These are phyloP conservation scores for Agonopterix arenella DNA, from an alignment of 2,888 invertebrate species.

Conservation along the genomic window DNA sequence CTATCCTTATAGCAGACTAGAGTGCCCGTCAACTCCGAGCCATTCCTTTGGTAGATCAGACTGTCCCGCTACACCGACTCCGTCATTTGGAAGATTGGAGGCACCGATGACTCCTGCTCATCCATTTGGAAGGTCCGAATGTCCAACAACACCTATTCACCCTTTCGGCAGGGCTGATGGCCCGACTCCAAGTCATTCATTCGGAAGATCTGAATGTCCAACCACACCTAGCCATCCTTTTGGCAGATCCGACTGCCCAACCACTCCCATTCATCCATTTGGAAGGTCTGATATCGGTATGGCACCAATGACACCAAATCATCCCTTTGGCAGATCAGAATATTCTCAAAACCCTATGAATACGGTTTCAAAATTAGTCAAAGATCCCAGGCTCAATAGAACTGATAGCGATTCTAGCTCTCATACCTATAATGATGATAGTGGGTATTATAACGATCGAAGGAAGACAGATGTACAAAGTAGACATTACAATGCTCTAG, in stretches of 20 bases:
- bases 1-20: constrained; percentile 19
- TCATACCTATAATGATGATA: constrained; percentile 32
- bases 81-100: constrained; percentile 35
- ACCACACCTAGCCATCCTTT: constrained; percentile 42
- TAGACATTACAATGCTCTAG: constrained; percentile 21
- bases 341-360: constrained; percentile 5
- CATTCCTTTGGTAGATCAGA: constrained; percentile 32
- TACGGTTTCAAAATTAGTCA: constrained; percentile 7
- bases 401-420: constrained; percentile 34
- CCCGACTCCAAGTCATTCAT: constrained; percentile 34
- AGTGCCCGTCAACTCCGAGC: constrained; percentile 23
- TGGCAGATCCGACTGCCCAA: constrained; percentile 32
- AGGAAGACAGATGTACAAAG: constrained; percentile 25
- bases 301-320: constrained; percentile 24
- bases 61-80: constrained; percentile 24
- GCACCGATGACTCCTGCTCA: constrained; percentile 33
- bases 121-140: constrained; percentile 36
- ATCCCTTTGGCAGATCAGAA: constrained; percentile 27
- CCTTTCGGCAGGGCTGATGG: constrained; percentile 40
- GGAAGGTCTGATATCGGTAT: constrained; percentile 30
- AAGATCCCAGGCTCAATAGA: constrained; percentile 53
- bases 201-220: constrained; percentile 39
- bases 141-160: constrained; percentile 36
- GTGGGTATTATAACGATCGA: constrained; percentile 17
- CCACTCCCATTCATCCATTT: constrained; percentile 30